These are phyloP conservation scores for Diaphora mendica DNA, from an alignment of 2,888 invertebrate species.

Conservation along the genomic window DNA sequence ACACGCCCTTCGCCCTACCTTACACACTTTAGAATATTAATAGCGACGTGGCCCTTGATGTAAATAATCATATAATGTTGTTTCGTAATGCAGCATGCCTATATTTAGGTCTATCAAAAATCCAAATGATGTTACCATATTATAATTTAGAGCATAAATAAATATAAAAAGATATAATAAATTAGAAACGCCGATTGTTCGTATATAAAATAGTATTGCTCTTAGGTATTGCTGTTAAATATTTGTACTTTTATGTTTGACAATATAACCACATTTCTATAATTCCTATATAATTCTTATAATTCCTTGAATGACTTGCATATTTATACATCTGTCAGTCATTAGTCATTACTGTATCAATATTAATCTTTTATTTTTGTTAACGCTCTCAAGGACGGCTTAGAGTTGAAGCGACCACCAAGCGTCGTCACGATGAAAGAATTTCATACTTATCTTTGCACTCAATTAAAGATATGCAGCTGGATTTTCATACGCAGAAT, in stretches of 20 bases:
- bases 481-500: background rate
- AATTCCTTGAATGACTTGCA: background rate
- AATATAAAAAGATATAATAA: background rate
- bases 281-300: background rate
- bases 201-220: background rate
- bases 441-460: no score
- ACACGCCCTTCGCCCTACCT: conserved; percentile 53
- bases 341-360: no score
- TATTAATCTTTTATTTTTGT: no score
- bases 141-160: background rate
- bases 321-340: no score
- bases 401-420: background rate
- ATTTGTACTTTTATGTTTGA: background rate
- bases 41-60: conserved; percentile 50
- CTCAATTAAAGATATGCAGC: no score
- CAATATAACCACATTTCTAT: background rate
- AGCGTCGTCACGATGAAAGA: no score
- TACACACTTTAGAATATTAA: conserved; percentile 52
- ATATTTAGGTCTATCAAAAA: conserved; percentile 24
- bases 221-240: no score
- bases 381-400: no score
- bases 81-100: conserved; percentile 41
- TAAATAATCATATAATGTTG: conserved; percentile 52
- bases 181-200: background rate
- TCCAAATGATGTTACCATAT: conserved; percentile 22